Evolutionary conservation across 2,888 invertebrate genomes (phyloP).

Genomic region (Nebria brevicollis): DNA sequence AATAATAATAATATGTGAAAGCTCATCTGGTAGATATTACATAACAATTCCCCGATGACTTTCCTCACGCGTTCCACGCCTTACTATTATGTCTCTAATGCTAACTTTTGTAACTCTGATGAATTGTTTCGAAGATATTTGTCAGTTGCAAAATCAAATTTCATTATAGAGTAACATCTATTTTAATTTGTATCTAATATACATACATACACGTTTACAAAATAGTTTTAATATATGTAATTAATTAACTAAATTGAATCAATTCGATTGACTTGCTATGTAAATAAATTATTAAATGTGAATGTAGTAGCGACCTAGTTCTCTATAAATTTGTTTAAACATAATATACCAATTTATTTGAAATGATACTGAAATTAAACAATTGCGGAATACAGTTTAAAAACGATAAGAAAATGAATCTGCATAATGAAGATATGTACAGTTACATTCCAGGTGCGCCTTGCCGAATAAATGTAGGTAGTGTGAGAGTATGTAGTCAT

Average conservation of each 20-base stretch:
- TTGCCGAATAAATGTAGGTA: background rate
- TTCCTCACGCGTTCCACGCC: slow-evolving; percentile 1
- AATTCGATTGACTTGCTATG: no score
- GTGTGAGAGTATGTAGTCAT: background rate
- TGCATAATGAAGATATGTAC: background rate
- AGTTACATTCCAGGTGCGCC: background rate
- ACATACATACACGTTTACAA: no score
- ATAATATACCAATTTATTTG: background rate
- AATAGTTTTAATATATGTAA: no score
- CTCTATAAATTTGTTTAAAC: no score
- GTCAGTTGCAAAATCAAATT: background rate
- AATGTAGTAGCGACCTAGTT: no score
- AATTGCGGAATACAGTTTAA: background rate
- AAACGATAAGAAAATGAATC: background rate
- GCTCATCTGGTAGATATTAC: background rate
- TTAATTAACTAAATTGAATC: no score
- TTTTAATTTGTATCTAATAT: no score
- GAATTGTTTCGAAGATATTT: no score
- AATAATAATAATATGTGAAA: background rate
- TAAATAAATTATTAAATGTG: no score
- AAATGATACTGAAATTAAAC: background rate
- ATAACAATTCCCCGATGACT: background rate
- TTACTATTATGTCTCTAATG: background rate
- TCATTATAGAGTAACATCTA: background rate
- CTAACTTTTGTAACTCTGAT: background rate